phyloP scores from a whole-genome alignment of 2,888 invertebrate species.

The Nowickia ferox region DNA sequence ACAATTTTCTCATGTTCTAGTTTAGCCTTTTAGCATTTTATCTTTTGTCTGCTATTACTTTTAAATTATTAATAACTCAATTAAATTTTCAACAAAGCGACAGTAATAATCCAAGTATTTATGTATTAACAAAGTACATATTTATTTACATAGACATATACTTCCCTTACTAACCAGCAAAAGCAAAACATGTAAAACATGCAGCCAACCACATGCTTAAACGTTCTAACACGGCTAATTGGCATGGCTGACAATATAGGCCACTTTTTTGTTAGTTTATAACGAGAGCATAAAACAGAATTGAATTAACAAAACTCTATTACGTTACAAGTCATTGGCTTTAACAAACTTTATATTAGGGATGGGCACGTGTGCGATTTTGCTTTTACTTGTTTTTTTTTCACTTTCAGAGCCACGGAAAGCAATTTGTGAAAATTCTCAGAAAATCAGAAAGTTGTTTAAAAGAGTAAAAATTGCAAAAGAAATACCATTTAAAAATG shows the following conservation, averaged over 20 bases:
- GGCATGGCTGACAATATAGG: constrained; percentile 62
- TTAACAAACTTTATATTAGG: not conserved
- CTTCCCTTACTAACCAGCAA: constrained; percentile 34
- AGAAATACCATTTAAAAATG: no score
- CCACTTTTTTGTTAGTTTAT: constrained; percentile 49
- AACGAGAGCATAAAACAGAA: constrained; percentile 7
- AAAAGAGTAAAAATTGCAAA: no score
- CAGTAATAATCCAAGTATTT: constrained; percentile 1
- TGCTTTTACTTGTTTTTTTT: not conserved
- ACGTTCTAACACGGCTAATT: constrained; percentile 64
- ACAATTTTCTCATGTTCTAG: not conserved
- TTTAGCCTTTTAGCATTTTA: not conserved
- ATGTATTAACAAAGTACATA: not conserved
- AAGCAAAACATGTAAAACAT: constrained; percentile 22
- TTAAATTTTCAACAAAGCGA: constrained; percentile 26
- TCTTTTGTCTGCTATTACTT: constrained; percentile 13
- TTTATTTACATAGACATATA: not conserved
- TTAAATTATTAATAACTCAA: constrained; percentile 64
- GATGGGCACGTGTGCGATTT: not conserved
- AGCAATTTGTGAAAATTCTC: no score
- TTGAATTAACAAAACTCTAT: constrained; percentile 32
- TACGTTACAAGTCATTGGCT: constrained; percentile 20
- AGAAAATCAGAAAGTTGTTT: no score
- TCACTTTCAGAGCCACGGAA: no score
- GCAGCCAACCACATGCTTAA: constrained; percentile 38